Evolutionary conservation across 2,113 vertebrate species (phyloP).

Genomic region (Sinocyclocheilus grahami): DNA sequence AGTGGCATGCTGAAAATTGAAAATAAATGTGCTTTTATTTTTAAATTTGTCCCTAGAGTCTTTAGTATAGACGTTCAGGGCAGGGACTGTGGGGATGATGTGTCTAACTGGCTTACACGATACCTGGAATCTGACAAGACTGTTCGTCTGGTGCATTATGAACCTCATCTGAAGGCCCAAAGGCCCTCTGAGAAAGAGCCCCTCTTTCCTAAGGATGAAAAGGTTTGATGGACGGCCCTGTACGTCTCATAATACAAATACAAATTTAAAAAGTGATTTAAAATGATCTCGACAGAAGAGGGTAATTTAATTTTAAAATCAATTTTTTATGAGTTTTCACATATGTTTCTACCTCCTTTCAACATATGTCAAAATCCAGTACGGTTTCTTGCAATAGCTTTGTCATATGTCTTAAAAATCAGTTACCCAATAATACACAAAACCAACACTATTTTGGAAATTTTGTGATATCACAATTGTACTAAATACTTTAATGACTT

Average conservation of each 20-base stretch:
- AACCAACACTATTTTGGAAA: too few species aligned
- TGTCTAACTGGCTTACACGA: conserved; percentile 82
- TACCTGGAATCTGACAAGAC: conserved; percentile 74
- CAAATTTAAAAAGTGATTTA: neutral
- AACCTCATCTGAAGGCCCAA: conserved; percentile 79
- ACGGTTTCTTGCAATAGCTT: too few species aligned
- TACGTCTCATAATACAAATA: neutral
- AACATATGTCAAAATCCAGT: too few species aligned
- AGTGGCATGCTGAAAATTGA: too few species aligned
- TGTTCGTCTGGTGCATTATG: conserved; percentile 86
- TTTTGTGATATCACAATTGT: too few species aligned
- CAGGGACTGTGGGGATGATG: conserved; percentile 86
- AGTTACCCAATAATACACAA: too few species aligned
- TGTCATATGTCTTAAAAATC: too few species aligned
- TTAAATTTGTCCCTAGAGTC: conserved; percentile 70
- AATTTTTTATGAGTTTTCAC: too few species aligned
- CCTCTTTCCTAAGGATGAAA: conserved; percentile 51
- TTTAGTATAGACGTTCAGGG: conserved; percentile 82
- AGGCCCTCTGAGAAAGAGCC: conserved; percentile 57
- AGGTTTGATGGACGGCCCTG: conserved; percentile 59
- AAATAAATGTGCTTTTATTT: neutral
- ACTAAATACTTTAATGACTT: too few species aligned
- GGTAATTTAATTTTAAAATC: too few species aligned
- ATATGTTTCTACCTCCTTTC: too few species aligned
- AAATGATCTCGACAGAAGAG: too few species aligned